Conservation (phyloP, 2,797 vertebrate genomes). For the Poeciliopsis turneri region DNA sequence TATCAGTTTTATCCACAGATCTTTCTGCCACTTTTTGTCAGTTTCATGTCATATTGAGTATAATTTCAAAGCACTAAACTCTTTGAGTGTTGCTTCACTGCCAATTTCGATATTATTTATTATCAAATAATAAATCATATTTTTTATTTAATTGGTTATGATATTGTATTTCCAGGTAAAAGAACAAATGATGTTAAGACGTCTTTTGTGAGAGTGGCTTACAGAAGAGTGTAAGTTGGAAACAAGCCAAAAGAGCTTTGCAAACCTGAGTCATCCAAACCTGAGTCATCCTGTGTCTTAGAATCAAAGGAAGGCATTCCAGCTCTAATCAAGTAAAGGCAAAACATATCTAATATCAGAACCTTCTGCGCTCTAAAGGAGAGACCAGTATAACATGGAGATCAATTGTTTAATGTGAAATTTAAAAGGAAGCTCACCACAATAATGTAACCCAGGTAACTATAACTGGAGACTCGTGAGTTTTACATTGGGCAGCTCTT, state of each 20-base stretch:
- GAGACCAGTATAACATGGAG: not conserved
- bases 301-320: too few relatives aligned
- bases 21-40: not conserved
- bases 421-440: too few relatives aligned
- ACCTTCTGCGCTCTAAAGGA: not conserved
- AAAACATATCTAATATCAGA: not conserved
- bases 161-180: not conserved
- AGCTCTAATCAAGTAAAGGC: not conserved
- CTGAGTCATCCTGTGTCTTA: too few relatives aligned
- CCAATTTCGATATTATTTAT: not conserved
- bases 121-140: not conserved
- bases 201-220: too few relatives aligned
- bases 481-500: too few relatives aligned
- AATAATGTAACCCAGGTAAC: too few relatives aligned
- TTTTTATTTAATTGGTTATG: too few relatives aligned
- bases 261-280: too few relatives aligned
- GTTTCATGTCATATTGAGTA: not conserved
- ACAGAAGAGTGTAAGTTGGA: too few relatives aligned
- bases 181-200: not conserved
- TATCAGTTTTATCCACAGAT: not conserved
- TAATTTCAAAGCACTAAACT: not conserved
- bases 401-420: not conserved
- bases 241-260: not conserved
- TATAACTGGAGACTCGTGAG: too few relatives aligned
- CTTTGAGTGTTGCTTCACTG: not conserved